Conservation (phyloP, 2,888 invertebrate species). For the Adela reaumurella region DNA sequence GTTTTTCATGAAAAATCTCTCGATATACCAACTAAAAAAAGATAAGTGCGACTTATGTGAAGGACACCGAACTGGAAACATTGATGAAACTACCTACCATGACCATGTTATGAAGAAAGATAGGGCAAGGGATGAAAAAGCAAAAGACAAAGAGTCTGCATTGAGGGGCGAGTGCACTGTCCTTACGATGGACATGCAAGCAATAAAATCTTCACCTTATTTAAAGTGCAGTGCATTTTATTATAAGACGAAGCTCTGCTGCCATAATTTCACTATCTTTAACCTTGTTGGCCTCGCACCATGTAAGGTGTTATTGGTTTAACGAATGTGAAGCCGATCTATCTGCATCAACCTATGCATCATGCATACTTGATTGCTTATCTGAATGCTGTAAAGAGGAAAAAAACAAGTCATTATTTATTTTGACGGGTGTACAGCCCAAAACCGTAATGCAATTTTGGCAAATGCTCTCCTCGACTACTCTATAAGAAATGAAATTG, state of each 20-base stretch:
- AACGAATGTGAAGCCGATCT: constrained; percentile 11
- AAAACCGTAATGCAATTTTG: constrained; percentile 12
- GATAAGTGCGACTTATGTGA: constrained; percentile 15
- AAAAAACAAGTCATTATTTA: constrained; percentile 4
- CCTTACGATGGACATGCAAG: constrained; percentile 14
- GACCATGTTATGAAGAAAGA: constrained; percentile 7
- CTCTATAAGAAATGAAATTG: constrained; percentile 8
- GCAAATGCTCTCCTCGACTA: constrained; percentile 12
- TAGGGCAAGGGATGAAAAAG: constrained; percentile 15
- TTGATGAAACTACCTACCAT: constrained; percentile 7
- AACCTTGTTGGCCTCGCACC: constrained; percentile 6
- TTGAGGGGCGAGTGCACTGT: constrained; percentile 9
- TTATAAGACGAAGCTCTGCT: constrained; percentile 12
- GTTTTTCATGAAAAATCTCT: constrained; percentile 15
- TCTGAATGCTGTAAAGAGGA: constrained; percentile 3
- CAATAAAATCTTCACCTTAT: constrained; percentile 14
- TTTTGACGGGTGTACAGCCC: constrained; percentile 15
- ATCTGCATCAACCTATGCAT: too few species aligned
- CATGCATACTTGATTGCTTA: too few species aligned
- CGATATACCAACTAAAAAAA: constrained; percentile 14
- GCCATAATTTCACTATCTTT: constrained; percentile 14
- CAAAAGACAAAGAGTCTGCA: constrained; percentile 9
- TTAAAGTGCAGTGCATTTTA: constrained; percentile 11
- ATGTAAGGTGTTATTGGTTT: constrained; percentile 12
- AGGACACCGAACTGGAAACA: constrained; percentile 10